phyloP scores from a whole-genome alignment of 2,113 vertebrate genomes.

The Xiphorhynchus elegans region DNA sequence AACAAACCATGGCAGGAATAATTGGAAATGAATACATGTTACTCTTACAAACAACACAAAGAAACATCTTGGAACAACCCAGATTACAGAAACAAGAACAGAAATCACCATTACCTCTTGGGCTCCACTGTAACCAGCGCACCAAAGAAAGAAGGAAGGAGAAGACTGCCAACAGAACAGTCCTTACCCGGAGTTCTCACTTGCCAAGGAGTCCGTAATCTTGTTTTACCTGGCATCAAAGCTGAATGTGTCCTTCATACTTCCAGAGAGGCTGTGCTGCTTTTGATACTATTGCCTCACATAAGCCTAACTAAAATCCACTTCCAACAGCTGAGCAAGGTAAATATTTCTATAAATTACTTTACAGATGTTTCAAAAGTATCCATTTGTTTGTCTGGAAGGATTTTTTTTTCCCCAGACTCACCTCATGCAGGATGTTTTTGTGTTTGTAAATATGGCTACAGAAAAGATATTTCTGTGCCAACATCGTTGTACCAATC shows the following conservation, averaged over 20 bases:
- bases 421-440: neutral
- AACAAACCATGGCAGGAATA: neutral
- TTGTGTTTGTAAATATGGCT: neutral
- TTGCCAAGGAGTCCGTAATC: neutral
- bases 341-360: slow-evolving; percentile 42
- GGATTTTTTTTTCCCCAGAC: neutral
- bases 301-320: neutral
- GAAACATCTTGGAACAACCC: neutral
- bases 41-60: neutral
- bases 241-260: neutral
- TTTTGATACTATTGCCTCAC: neutral
- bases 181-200: neutral
- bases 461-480: neutral
- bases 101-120: neutral
- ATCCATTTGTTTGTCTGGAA: neutral
- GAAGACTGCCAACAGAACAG: neutral
- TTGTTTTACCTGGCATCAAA: neutral
- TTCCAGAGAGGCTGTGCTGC: neutral
- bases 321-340: neutral
- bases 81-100: neutral
- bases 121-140: neutral
- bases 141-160: neutral
- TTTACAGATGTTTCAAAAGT: neutral
- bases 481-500: neutral
- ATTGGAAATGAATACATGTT: neutral